Evolutionary conservation across 2,797 vertebrate species (phyloP), one percentile per base, ranked within the genome.

Genomic region (Crax fasciolata): DNA sequence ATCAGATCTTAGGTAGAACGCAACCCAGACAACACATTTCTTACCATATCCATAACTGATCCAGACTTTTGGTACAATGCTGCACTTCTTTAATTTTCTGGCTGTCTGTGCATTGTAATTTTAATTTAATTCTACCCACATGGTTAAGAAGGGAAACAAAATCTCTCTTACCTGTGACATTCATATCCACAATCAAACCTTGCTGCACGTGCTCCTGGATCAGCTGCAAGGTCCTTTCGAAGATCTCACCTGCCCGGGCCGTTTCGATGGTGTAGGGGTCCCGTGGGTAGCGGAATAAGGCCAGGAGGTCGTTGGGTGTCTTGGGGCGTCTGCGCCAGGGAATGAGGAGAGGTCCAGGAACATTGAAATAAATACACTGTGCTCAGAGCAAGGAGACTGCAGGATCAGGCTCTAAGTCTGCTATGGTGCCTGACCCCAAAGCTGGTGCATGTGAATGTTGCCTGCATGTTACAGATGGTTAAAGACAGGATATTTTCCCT

Each of bases 141-240:
- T 30, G 49, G 24, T 57, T 17, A 18, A 28, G 54, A 55, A 12
- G 13, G 35, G 54, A 67, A 89, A 76, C 20, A 10, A 78, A 70
- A 66, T 30, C 55, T 77, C 32, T 75, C 92, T 48, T 96, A 98
- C 98, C 97, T 80, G 97, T 97, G 82, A 96, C 97, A 1, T 98
- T 97, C 91, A 98, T 91, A 46, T 98, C 96, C 86, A 98, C 97
- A 0, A 97, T 96, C 1, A 98, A 87, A 46, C 98, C 98, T 66
- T 98, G 97, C 41, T 97, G 97, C 28, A 98, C 97, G 0, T 98
- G 97, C 15, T 98, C 98, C 84, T 98, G 97, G 61, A 98, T 98
- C 67, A 98, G 92, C 80, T 97, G 95, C 89, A 98, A 80, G 51
- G 98, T 98, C 52, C 97, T 94, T 39, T 98, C 98, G 8, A 98